These are phyloP conservation scores for Drosophila pectinifera DNA, from an alignment of 1,140 invertebrate species.

Conservation along the genomic window DNA sequence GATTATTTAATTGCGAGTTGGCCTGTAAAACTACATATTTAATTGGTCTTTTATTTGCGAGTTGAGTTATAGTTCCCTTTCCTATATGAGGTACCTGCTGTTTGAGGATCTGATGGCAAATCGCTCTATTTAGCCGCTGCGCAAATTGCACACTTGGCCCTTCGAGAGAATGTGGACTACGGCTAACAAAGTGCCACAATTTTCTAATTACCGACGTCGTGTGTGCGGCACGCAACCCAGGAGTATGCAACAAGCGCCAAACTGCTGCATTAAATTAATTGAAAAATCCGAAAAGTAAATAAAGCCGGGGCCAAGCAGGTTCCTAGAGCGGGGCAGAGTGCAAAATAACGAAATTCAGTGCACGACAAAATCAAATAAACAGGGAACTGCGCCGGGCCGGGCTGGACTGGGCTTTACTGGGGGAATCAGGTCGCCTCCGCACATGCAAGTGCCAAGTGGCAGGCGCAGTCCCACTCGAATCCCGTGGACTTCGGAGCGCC, in stretches of 20 bases:
- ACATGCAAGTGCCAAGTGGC: conserved; percentile 74
- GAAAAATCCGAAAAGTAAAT: conserved; percentile 79
- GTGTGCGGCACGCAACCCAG: conserved; percentile 60
- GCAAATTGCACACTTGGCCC: conserved; percentile 65
- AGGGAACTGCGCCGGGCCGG: conserved; percentile 28
- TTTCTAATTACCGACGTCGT: conserved; percentile 71
- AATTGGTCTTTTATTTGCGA: background rate
- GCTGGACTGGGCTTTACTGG: background rate
- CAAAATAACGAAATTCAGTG: conserved; percentile 79
- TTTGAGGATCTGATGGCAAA: conserved; percentile 40
- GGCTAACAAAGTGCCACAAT: conserved; percentile 79
- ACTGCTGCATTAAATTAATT: conserved; percentile 82
- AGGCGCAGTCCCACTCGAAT: conserved; percentile 28
- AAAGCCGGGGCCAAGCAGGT: conserved; percentile 24
- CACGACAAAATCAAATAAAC: conserved; percentile 83
- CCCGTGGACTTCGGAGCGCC: conserved; percentile 2
- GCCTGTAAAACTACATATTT: too few relatives aligned
- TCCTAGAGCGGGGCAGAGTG: conserved; percentile 24
- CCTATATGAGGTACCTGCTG: background rate
- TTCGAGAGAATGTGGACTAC: conserved; percentile 36
- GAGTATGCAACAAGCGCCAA: conserved; percentile 70
- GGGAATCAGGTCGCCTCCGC: conserved; percentile 13
- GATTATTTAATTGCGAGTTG: too few relatives aligned
- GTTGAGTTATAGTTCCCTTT: background rate
- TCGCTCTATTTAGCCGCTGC: conserved; percentile 68